Base-by-base conservation (phyloP, 2,113 vertebrate genomes). In the Callochromis pleurospilus region DNA sequence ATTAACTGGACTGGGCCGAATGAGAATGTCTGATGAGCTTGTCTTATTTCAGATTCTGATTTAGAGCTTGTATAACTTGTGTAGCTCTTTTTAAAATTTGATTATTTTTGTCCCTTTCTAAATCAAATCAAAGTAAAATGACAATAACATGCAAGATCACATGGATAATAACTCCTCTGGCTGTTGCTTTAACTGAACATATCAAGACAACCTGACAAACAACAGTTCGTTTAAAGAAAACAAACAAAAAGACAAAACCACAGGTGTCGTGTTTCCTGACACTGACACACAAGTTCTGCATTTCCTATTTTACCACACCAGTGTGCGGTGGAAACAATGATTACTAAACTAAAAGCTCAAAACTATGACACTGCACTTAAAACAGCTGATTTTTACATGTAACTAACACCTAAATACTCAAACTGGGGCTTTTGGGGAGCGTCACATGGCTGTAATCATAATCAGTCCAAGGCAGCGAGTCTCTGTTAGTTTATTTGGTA, bases 271-370 rank as follows among this genome's bases (percentile, higher is more conserved):
- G 26, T 77, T 47, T 77, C 26, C 45, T 77, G 42, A n/a, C 26
- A 77, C 73, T 49, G 70, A 31, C 42, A 77, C 42, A 49, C 3
- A 77, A 77, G 45, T 77, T 77, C 73, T 51, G 26, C 45, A 49
- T 51, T 77, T 77, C 73, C 15, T 49, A 31, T 77, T n/a, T 47
- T 29, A 77, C 70, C 73, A 51, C 73, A 77, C 45, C 17, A 51
- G 45, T 51, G 45, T 77, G 45, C 2, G 73, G 45, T 51, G 9
- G 73, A 77, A 77, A 77, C 24, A 31, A 77, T 77, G 45, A 77
- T 77, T 51, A 51, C 45, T 33, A 33, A 29, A 51, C 73, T 33
- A 51, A 77, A 77, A 77, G 26, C 45, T 77, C 45, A 51, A 33
- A 51, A 49, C 6, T 51, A 77, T n/a, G 45, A 77, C 42, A 19